Conservation (phyloP, 2,797 vertebrate genomes). For the Mormyrops attenuatus region DNA sequence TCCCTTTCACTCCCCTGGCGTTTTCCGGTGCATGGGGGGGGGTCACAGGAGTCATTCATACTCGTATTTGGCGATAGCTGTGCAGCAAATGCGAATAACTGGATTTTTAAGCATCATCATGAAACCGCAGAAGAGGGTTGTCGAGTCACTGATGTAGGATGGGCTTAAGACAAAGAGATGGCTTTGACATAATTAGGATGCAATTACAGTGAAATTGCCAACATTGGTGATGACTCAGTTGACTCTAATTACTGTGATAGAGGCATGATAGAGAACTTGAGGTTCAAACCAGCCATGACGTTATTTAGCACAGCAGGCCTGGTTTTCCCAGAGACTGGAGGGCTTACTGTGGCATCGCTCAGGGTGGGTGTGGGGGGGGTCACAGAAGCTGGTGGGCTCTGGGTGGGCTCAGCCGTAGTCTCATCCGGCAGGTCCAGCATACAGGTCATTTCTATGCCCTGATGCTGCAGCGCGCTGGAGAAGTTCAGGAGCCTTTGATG, state of each 20-base stretch:
- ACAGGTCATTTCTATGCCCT: conserved; percentile 75
- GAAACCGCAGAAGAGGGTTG: background rate
- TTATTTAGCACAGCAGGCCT: background rate
- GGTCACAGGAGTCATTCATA: background rate
- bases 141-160: background rate
- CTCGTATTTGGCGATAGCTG: background rate
- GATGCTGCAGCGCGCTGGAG: conserved; percentile 66
- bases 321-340: background rate
- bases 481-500: conserved; percentile 75
- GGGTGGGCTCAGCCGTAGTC: conserved; percentile 48
- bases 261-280: background rate
- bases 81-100: background rate
- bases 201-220: background rate
- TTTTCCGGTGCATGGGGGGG: background rate
- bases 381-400: conserved; percentile 24
- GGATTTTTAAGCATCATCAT: background rate
- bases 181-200: conserved; percentile 11
- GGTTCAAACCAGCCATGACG: background rate
- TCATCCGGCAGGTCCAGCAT: conserved; percentile 52
- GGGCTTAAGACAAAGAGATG: background rate
- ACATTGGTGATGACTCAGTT: background rate
- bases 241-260: background rate
- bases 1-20: background rate
- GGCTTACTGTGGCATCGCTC: conserved; percentile 44
- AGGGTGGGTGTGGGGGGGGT: conserved; percentile 42